Evolutionary conservation across 2,797 vertebrate genomes (phyloP).

Genomic region (Psittacula echo): DNA sequence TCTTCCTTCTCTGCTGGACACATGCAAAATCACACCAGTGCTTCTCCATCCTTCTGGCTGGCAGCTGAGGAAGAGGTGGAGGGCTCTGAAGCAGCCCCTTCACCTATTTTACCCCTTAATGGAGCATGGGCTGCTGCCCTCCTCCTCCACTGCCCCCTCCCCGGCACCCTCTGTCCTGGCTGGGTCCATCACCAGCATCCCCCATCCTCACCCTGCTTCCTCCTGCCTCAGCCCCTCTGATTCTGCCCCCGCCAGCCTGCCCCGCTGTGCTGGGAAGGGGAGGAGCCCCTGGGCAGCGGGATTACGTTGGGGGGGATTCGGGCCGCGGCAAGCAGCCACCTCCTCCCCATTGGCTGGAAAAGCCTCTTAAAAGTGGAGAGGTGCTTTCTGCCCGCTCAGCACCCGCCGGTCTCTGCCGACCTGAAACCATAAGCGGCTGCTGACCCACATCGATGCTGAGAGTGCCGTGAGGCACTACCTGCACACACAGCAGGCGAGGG

Average conservation of each 20-base stretch:
- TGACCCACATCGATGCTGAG: slow-evolving; percentile 33
- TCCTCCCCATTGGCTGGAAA: slow-evolving; percentile 65
- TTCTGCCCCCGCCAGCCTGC: not conserved
- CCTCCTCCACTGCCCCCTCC: not conserved
- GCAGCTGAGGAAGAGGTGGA: not conserved
- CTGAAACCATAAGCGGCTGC: slow-evolving; percentile 55
- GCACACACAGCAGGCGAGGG: not conserved
- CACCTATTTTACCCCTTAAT: not conserved
- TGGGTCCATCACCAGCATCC: not conserved
- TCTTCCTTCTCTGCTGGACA: not conserved
- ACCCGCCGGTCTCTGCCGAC: not conserved
- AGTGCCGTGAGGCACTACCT: not conserved
- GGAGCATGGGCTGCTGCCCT: not conserved
- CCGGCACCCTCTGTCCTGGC: not conserved
- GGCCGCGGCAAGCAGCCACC: slow-evolving; percentile 40
- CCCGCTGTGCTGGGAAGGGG: not conserved
- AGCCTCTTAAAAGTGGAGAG: slow-evolving; percentile 74
- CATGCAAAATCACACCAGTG: fast-evolving
- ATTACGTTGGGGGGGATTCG: slow-evolving; percentile 47
- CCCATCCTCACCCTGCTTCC: fast-evolving
- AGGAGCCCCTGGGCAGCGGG: slow-evolving; percentile 4
- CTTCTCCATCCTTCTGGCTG: not conserved
- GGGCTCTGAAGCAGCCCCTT: not conserved
- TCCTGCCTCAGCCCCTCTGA: not conserved
- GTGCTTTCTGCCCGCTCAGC: slow-evolving; percentile 65